These are phyloP conservation scores for Tympanoctomys barrerae DNA, from an alignment of 2,797 vertebrate species.

Conservation along the genomic window DNA sequence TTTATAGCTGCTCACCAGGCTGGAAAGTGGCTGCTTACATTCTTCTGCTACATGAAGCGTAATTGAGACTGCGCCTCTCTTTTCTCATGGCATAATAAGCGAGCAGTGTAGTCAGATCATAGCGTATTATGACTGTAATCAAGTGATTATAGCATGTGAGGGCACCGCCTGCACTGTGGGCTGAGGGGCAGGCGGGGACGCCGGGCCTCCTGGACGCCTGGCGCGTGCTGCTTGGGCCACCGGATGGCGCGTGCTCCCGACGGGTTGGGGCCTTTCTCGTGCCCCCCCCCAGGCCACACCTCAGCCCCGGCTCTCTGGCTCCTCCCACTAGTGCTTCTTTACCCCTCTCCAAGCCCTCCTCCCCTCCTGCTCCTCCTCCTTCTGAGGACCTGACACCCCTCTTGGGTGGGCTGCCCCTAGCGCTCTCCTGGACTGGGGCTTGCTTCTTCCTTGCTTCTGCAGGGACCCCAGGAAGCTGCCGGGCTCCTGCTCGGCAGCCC, in stretches of 20 bases:
- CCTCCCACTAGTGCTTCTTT: no score
- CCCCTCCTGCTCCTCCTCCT: not conserved
- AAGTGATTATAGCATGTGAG: rapidly evolving
- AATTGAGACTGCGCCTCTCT: not conserved
- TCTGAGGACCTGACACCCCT: not conserved
- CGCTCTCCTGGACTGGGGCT: not conserved
- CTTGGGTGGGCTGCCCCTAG: not conserved
- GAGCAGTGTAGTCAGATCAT: not conserved
- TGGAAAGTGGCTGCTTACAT: not conserved
- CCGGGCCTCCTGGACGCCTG: not conserved
- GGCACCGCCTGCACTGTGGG: not conserved
- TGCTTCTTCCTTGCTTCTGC: rapidly evolving
- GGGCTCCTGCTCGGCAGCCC: rapidly evolving
- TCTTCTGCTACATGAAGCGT: not conserved
- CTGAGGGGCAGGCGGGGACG: not conserved
- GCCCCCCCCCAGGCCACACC: not conserved
- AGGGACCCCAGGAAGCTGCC: rapidly evolving
- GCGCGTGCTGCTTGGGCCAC: no score
- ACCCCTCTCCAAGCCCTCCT: not conserved
- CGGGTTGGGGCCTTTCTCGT: not conserved
- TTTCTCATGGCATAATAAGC: not conserved
- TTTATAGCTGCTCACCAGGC: rapidly evolving
- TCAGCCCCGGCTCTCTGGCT: rapidly evolving
- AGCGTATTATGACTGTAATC: not conserved
- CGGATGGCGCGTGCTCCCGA: rapidly evolving